These are phyloP conservation scores for Astreopora myriophthalma DNA, from an alignment of 64 coral and sea anemone genomes.

Conservation along the genomic window DNA sequence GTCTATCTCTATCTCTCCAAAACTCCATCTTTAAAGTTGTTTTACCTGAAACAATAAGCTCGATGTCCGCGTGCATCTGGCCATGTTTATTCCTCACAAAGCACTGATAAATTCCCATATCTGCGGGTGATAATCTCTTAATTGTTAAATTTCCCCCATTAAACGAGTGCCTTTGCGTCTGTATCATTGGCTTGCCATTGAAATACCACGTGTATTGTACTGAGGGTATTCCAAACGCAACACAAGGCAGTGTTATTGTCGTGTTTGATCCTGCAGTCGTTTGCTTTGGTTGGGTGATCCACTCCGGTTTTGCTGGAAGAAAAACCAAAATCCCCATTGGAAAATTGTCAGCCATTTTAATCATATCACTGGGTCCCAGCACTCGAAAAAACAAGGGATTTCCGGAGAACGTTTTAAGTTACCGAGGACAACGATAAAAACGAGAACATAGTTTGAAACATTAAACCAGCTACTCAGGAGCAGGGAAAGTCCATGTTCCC, in stretches of 20 bases:
- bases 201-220: slow-evolving; percentile 79
- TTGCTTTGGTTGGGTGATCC: slow-evolving; percentile 74
- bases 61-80: slow-evolving; percentile 57
- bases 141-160: slow-evolving; percentile 75
- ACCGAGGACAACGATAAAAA: no score
- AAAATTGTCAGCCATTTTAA: neutral
- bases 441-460: no score
- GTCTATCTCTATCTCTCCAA: no score
- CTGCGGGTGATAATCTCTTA: neutral
- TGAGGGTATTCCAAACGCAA: slow-evolving; percentile 71
- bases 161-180: slow-evolving; percentile 45
- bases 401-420: no score
- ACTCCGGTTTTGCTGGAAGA: slow-evolving; percentile 82
- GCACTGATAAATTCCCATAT: slow-evolving; percentile 89
- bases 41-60: slow-evolving; percentile 74
- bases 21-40: neutral
- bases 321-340: neutral
- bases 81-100: slow-evolving; percentile 82
- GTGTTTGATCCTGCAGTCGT: slow-evolving; percentile 60
- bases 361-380: neutral
- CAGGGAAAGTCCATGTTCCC: no score
- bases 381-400: no score
- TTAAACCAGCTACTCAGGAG: no score
- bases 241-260: slow-evolving; percentile 53
- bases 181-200: slow-evolving; percentile 64